Evolutionary conservation across 2,113 vertebrate genomes (phyloP), one percentile per base, ranked within the genome.

Genomic region (Hymenochirus boettgeri): DNA sequence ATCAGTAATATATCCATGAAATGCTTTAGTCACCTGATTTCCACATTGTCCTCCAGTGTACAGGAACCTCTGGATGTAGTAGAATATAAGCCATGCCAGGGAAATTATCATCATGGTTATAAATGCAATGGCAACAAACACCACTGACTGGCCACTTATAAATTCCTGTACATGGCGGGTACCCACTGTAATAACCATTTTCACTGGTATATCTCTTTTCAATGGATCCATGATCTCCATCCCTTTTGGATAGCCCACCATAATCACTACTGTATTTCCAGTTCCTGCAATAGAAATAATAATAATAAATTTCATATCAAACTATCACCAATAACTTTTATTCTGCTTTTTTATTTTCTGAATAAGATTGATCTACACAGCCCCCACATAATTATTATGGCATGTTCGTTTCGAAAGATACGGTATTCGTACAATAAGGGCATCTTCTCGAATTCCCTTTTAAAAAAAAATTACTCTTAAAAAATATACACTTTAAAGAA

Each of bases 31-130:
- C 84, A 90, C 89, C 88, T 90, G 88, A 76, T 75, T 89, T 83
- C 84, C 80, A 79, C 82, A 86, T 31, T 86, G 84, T 11, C 85
- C 84, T 70, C 87, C 84, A 2, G 84, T 82, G 18, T 88, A 86
- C 1, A 89, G 80, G 73, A 89, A 90, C 57, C 85, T 85, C n/a
- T 89, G 87, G 65, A 88, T 83, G 11, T 89, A 89, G 76, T 88
- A 90, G 76, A 90, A 88, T 71, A 90, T 85, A 7, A 90, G 81
- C 85, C 87, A 90, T 12, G 86, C 86, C 1, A 90, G 75, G 0
- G 86, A 90, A 60, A 90, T 88, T 29, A 90, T 85, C 87, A 89
- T 89, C 86, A 90, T 87, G 47, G 85, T 86, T 78, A 90, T 88
- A 69, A 90, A 88, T 23, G 88, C 86, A 0, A 89, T 87, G 65